Evolutionary conservation across 2,888 invertebrate genomes (phyloP), one percentile per base, ranked within the genome.

Genomic region (Endotricha flammealis): DNA sequence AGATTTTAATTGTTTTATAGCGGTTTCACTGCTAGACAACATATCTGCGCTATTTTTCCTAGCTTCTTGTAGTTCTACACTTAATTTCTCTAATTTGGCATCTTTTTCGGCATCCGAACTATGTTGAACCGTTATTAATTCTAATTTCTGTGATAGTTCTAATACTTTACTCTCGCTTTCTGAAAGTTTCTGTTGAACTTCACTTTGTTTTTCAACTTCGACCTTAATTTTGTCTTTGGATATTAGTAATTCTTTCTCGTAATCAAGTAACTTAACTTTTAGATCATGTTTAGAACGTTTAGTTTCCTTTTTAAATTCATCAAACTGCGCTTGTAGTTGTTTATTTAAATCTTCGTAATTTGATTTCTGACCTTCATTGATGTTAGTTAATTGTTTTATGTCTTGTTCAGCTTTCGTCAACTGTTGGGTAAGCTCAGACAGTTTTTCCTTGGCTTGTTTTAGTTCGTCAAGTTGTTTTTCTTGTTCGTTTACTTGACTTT

Each of bases 201-300:
- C 63, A 43, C 57, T 69, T 44, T 80, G 79, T 51, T 82, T 81
- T 39, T 73, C 70, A 39, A 70, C 63, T 60, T 87, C 85, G 24
- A 53, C 43, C 42, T 74, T 74, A 11, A 79, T 50, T 42, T 71
- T 78, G 25, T 74, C 74, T 60, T 74, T 85, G 29, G 78, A 72
- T 38, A 73, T 72, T 42, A 69, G 62, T 39, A 79, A 55, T 51
- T 77, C 68, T 48, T 77, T 80, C 41, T 87, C 80, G 38, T 76
- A 75, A 11, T 77, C 91, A 42, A 90, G 90, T 39, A 94, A 61
- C 56, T 90, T 90, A 12, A 76, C 64, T 49, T 85, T 73, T 1
- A 92, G 61, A 27, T 89, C 88, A 33, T 82, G 79, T 48, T 85
- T 85, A 20, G 87, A 76, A 36, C 73, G 74, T 58, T 90, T 89